These are phyloP conservation scores for Etheostoma nigrum DNA, from an alignment of 2,797 vertebrate genomes.

Conservation along the genomic window DNA sequence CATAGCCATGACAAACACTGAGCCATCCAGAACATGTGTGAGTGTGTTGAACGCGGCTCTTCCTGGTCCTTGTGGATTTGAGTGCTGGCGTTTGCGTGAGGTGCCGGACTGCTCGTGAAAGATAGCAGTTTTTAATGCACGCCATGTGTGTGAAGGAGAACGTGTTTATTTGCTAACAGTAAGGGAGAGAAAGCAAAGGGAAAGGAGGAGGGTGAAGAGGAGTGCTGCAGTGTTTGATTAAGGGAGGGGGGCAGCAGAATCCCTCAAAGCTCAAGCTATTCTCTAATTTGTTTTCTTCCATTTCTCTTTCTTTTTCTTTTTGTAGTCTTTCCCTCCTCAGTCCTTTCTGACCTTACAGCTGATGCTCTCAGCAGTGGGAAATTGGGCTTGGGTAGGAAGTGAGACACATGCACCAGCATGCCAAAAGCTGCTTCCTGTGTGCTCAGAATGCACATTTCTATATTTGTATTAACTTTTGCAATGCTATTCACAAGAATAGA, in stretches of 20 bases:
- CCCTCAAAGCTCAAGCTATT: conserved; percentile 16
- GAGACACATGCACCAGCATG: conserved; percentile 42
- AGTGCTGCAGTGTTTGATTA: conserved; percentile 56
- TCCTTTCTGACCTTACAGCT: conserved; percentile 66
- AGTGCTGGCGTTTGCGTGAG: conserved; percentile 56
- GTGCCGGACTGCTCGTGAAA: conserved; percentile 54
- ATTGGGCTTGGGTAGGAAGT: conserved; percentile 36
- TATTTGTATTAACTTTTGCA: conserved; percentile 25
- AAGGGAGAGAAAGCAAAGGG: conserved; percentile 25
- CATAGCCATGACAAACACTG: conserved; percentile 69
- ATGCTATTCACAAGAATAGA: conserved; percentile 12
- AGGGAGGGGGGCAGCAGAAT: conserved; percentile 15
- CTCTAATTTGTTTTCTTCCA: conserved; percentile 5
- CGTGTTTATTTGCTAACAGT: conserved; percentile 63
- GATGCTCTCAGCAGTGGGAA: conserved; percentile 61
- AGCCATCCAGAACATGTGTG: conserved; percentile 69
- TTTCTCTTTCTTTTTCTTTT: conserved; percentile 36
- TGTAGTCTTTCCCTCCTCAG: conserved; percentile 27
- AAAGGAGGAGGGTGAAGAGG: conserved; percentile 7
- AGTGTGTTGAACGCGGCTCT: conserved; percentile 43
- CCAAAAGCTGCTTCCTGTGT: conserved; percentile 56
- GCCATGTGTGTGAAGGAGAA: conserved; percentile 56
- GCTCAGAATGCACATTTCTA: conserved; percentile 32
- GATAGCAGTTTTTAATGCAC: conserved; percentile 60
- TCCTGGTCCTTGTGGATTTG: conserved; percentile 38